phyloP scores from a whole-genome alignment of 1,140 invertebrate species.

The Pentalonia nigronervosa region DNA sequence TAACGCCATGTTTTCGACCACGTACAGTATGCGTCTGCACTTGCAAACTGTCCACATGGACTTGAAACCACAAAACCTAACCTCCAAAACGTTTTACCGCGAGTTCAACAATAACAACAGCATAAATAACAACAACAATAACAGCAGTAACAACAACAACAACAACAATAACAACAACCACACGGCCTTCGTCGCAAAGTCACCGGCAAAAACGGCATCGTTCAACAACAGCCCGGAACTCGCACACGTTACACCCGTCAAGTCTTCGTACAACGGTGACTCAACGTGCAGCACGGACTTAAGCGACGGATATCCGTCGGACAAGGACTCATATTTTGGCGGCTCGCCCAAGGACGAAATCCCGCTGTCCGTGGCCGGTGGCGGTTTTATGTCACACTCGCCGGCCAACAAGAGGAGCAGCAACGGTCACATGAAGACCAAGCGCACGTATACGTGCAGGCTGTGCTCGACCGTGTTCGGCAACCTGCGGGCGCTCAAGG shows the following conservation, averaged over 20 bases:
- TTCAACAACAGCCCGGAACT: constrained; percentile 32
- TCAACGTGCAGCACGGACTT: constrained; percentile 51
- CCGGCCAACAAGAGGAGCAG: neutral
- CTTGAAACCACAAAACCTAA: constrained; percentile 28
- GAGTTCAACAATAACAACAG: constrained; percentile 50
- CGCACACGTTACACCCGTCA: constrained; percentile 14
- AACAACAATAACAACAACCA: constrained; percentile 42
- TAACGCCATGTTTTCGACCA: constrained; percentile 44
- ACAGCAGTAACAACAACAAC: constrained; percentile 23
- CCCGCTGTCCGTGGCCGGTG: constrained; percentile 66
- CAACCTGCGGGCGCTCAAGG: constrained; percentile 87
- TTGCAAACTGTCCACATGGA: constrained; percentile 53
- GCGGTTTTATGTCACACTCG: constrained; percentile 66
- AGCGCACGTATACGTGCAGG: constrained; percentile 87
- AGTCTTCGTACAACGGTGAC: constrained; percentile 39
- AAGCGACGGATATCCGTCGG: constrained; percentile 46
- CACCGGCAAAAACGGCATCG: neutral
- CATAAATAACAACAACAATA: constrained; percentile 6
- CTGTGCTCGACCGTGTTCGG: constrained; percentile 84
- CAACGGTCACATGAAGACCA: constrained; percentile 76
- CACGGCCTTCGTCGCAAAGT: neutral
- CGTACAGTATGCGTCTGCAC: constrained; percentile 51
- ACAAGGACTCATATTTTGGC: constrained; percentile 44
- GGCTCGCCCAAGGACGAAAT: constrained; percentile 40
- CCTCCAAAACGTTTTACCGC: constrained; percentile 31